Conservation (phyloP, 2,888 invertebrate species). For the Drosophila rubida region DNA sequence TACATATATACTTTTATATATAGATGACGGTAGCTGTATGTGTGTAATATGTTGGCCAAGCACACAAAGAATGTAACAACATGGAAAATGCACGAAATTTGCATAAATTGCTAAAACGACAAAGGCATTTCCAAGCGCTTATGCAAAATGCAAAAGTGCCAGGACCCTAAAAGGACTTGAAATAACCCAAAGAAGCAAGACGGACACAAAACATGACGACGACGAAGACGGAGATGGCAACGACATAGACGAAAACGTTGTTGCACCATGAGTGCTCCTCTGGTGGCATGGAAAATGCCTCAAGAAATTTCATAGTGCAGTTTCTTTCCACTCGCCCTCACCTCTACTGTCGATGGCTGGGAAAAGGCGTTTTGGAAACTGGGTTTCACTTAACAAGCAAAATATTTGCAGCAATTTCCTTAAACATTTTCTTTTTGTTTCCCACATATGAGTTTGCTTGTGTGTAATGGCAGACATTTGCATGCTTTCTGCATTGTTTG, state of each 20-base stretch:
- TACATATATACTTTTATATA: conserved; percentile 15
- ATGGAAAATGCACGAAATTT: conserved; percentile 80
- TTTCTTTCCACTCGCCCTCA: conserved; percentile 10
- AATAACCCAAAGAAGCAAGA: conserved; percentile 33
- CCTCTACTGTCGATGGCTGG: conserved; percentile 1
- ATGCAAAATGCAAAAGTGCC: conserved; percentile 78
- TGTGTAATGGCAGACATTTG: conserved; percentile 66
- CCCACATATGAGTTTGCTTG: conserved; percentile 21
- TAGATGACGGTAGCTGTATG: conserved; percentile 12
- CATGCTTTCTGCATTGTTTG: conserved; percentile 52
- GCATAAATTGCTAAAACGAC: conserved; percentile 77
- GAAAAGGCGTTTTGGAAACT: conserved; percentile 66
- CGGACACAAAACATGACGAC: conserved; percentile 6
- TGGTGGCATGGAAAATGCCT: conserved; percentile 62
- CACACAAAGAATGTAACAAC: conserved; percentile 79
- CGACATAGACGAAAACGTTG: conserved; percentile 45
- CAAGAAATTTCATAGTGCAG: conserved; percentile 68
- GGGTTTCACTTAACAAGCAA: conserved; percentile 81
- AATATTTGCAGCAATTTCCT: conserved; percentile 81
- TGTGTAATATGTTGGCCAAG: conserved; percentile 39
- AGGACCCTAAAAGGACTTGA: conserved; percentile 45
- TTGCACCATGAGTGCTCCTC: conserved; percentile 17
- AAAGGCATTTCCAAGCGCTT: conserved; percentile 80
- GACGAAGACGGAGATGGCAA: conserved; percentile 12
- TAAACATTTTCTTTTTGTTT: conserved; percentile 76